Percentiles rank a stretch among this genome's conserved stretches.
Evolutionary conservation across 2,888 invertebrate genomes (phyloP).

Genomic region (Cremastinae sp.): DNA sequence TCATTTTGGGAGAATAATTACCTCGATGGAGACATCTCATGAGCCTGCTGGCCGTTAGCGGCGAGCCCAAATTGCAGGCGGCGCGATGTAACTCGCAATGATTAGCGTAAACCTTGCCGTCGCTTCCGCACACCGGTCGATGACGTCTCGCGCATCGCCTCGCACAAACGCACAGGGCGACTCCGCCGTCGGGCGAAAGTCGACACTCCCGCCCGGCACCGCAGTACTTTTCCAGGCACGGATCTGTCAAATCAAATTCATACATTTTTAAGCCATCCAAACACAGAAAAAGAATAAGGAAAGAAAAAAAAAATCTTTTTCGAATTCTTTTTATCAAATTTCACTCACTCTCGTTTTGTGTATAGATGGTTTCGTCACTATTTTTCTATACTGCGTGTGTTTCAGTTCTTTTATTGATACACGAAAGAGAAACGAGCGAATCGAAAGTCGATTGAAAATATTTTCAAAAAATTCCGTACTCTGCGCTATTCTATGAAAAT

Average conservation of each 20-base stretch:
- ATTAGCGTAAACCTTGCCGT: conserved; percentile 86
- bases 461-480: no score
- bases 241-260: conserved; percentile 81
- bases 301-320: no score
- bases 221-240: conserved; percentile 85
- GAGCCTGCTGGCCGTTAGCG: conserved; percentile 81
- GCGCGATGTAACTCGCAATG: conserved; percentile 86
- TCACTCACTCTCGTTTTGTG: no score
- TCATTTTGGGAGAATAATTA: conserved; percentile 44
- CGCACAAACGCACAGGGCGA: conserved; percentile 85
- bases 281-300: no score
- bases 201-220: conserved; percentile 85
- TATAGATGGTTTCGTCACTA: no score
- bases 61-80: conserved; percentile 83
- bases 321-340: no score
- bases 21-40: conserved; percentile 74
- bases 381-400: no score
- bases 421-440: no score
- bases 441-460: no score
- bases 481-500: no score
- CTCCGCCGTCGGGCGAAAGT: conserved; percentile 80
- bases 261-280: no score
- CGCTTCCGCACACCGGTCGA: conserved; percentile 85
- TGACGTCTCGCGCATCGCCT: conserved; percentile 82
- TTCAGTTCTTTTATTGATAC: no score